Conservation (phyloP, 2,797 vertebrate genomes). For the Gallirallus australis region DNA sequence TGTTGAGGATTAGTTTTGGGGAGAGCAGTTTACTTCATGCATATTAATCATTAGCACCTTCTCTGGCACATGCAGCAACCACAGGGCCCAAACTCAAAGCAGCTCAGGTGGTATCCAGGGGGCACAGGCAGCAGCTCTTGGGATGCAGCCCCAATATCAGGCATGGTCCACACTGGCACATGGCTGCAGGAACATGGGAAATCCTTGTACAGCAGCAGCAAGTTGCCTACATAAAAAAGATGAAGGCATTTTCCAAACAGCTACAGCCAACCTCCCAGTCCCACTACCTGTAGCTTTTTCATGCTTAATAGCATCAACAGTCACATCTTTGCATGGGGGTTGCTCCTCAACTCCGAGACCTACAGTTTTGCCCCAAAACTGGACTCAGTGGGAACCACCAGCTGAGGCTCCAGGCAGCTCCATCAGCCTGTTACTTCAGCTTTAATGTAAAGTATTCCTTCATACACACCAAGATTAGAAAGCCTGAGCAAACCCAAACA, state of each 20-base stretch:
- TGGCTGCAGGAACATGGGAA: rapidly evolving
- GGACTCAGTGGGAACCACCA: background rate
- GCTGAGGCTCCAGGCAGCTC: background rate
- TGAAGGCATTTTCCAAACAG: background rate
- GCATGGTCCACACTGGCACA: rapidly evolving
- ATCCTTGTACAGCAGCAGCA: rapidly evolving
- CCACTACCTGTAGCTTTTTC: background rate
- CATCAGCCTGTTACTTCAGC: background rate
- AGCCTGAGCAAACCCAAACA: background rate
- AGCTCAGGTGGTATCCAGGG: background rate
- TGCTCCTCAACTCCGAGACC: background rate
- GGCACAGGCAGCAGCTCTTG: background rate
- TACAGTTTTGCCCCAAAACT: background rate
- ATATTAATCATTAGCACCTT: background rate
- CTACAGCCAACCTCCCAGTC: background rate
- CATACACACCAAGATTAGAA: background rate
- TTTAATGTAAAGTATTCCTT: background rate
- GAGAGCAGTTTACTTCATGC: background rate
- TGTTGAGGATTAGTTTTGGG: background rate
- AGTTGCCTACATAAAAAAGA: background rate
- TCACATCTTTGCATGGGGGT: background rate
- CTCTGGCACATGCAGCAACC: background rate
- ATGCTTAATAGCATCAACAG: background rate
- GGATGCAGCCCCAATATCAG: background rate
- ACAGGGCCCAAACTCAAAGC: background rate